These are phyloP conservation scores for Centropristis striata DNA, from an alignment of 2,113 vertebrate species.

Conservation along the genomic window DNA sequence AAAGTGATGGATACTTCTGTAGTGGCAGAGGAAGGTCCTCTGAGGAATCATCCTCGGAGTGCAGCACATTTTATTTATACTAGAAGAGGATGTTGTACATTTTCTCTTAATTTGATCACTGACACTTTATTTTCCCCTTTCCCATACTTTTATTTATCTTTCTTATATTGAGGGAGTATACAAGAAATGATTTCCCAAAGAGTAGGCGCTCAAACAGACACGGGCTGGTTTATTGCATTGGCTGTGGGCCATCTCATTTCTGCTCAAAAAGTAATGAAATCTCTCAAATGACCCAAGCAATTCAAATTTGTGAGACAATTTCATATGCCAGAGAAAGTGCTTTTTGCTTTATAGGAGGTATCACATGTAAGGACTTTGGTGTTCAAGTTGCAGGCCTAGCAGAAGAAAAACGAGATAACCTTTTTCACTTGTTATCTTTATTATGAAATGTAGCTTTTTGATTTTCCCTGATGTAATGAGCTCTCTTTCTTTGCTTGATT, in stretches of 20 bases:
- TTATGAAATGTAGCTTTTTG: constrained; percentile 44
- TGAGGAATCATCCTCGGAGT: constrained; percentile 45
- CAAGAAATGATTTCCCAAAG: constrained; percentile 62
- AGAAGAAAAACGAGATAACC: constrained; percentile 43
- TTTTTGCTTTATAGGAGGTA: constrained; percentile 57
- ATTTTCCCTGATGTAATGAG: constrained; percentile 42
- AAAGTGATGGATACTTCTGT: constrained; percentile 53
- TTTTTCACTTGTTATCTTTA: constrained; percentile 41
- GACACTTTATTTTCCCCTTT: constrained; percentile 45
- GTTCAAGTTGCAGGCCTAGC: constrained; percentile 22
- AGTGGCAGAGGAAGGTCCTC: constrained; percentile 33
- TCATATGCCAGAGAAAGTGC: constrained; percentile 62
- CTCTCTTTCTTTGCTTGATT: constrained; percentile 59
- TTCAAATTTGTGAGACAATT: constrained; percentile 75
- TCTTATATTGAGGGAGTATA: constrained; percentile 24
- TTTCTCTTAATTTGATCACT: constrained; percentile 67
- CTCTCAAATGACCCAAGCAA: constrained; percentile 75
- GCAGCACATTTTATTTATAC: constrained; percentile 56
- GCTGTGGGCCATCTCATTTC: constrained; percentile 73
- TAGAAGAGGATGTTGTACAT: constrained; percentile 49
- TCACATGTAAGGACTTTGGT: constrained; percentile 26
- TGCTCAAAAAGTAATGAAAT: constrained; percentile 77
- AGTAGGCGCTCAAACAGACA: constrained; percentile 34
- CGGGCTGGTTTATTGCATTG: constrained; percentile 75
- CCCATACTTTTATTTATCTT: constrained; percentile 56